phyloP scores from a whole-genome alignment of 2,797 vertebrate genomes.

The Channa striata region DNA sequence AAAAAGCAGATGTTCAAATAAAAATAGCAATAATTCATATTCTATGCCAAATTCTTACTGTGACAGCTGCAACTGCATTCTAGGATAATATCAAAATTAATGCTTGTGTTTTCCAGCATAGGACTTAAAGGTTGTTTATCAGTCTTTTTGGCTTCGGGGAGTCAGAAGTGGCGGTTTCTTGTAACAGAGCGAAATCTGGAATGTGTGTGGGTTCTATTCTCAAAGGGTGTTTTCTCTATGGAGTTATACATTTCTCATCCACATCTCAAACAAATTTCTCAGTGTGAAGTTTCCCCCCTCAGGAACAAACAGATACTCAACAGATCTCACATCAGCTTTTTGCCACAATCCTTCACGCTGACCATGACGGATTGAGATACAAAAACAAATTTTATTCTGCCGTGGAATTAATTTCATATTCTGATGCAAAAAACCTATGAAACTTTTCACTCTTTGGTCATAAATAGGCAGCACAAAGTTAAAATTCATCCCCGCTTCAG shows the following conservation, averaged over 20 bases:
- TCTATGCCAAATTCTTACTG: constrained; percentile 1
- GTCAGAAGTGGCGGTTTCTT: constrained; percentile 47
- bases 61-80: constrained; percentile 19
- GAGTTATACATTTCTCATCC: constrained; percentile 66
- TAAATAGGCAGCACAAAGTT: neutral
- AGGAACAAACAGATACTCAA: constrained; percentile 41
- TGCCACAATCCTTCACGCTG: constrained; percentile 15
- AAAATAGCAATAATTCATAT: constrained; percentile 20
- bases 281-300: constrained; percentile 34
- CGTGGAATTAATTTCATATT: constrained; percentile 6
- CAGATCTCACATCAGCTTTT: constrained; percentile 19
- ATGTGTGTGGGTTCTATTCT: constrained; percentile 17
- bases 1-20: constrained; percentile 45
- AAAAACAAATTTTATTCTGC: constrained; percentile 7
- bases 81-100: constrained; percentile 13
- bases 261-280: constrained; percentile 60
- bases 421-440: neutral
- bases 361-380: constrained; percentile 1
- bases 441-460: neutral
- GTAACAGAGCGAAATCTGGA: constrained; percentile 42
- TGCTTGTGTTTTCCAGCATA: constrained; percentile 38
- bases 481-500: neutral
- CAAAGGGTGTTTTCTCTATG: constrained; percentile 52
- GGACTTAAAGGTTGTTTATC: constrained; percentile 34
- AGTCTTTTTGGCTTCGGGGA: constrained; percentile 17